Percentiles rank a stretch among this genome's conserved stretches.
Conservation (phyloP, 2,797 vertebrate species). For the Eleutherodactylus coqui region DNA sequence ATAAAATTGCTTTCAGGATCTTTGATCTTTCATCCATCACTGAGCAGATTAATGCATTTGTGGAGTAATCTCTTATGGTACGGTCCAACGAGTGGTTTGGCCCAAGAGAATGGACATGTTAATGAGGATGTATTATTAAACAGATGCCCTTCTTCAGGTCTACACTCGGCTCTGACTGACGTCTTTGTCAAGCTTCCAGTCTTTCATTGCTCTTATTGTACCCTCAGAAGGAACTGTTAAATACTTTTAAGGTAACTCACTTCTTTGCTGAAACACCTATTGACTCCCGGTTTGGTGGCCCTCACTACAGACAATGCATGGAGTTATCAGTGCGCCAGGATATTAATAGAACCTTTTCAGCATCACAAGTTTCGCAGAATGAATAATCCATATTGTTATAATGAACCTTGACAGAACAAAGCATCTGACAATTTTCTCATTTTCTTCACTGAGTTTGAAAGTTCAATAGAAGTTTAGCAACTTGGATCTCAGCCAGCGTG, state of each 20-base stretch:
- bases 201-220: not conserved
- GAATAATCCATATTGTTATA: constrained; percentile 62
- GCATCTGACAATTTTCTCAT: constrained; percentile 53
- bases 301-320: constrained; percentile 30
- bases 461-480: constrained; percentile 60
- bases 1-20: not conserved
- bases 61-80: constrained; percentile 5
- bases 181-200: not conserved
- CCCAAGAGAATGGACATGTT: constrained; percentile 1
- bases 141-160: constrained; percentile 13
- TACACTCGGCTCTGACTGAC: not conserved
- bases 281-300: not conserved
- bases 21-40: constrained; percentile 39
- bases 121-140: constrained; percentile 13
- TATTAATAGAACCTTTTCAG: constrained; percentile 57
- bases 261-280: not conserved
- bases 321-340: constrained; percentile 48
- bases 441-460: constrained; percentile 45
- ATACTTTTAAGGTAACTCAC: not conserved
- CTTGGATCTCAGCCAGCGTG: constrained; percentile 43
- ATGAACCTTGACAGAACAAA: constrained; percentile 63
- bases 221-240: not conserved
- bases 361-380: constrained; percentile 58
- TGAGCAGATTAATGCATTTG: constrained; percentile 12
- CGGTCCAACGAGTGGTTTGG: constrained; percentile 15